Conservation (phyloP, 2,113 vertebrate genomes). For the Sturnus vulgaris region DNA sequence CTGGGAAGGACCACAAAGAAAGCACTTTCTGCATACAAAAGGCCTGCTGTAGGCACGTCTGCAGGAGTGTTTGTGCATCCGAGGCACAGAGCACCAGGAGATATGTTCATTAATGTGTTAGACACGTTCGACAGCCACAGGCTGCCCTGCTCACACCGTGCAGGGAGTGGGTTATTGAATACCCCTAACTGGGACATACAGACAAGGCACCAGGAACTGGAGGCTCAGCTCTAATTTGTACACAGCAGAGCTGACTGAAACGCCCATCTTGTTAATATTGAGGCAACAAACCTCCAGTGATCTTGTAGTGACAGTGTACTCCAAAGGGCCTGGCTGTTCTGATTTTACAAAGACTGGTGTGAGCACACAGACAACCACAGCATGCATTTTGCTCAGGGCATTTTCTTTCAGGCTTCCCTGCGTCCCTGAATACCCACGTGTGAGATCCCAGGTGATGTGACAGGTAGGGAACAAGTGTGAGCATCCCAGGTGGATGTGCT, state of each 20-base stretch:
- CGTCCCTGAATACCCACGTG: accelerated
- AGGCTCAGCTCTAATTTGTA: neutral
- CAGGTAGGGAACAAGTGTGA: neutral
- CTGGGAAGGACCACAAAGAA: neutral
- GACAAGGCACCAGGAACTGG: neutral
- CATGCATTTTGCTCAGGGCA: accelerated
- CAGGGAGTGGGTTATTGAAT: neutral
- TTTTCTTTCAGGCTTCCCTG: neutral
- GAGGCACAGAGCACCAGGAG: neutral
- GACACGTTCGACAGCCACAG: neutral
- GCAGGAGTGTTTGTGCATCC: neutral
- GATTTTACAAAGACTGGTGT: accelerated
- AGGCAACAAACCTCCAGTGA: neutral
- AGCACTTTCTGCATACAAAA: neutral
- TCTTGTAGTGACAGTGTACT: neutral
- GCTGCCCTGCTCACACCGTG: neutral
- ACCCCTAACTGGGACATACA: neutral
- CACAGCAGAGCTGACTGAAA: neutral
- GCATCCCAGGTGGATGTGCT: neutral
- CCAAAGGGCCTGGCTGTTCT: neutral
- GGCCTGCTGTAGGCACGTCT: neutral
- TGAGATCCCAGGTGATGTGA: neutral
- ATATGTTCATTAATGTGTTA: neutral
- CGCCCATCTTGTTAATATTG: neutral
- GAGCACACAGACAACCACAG: neutral